Evolutionary conservation across 2,888 invertebrate species (phyloP), one percentile per base, ranked within the genome.

Genomic region (Copidosoma aretas): DNA sequence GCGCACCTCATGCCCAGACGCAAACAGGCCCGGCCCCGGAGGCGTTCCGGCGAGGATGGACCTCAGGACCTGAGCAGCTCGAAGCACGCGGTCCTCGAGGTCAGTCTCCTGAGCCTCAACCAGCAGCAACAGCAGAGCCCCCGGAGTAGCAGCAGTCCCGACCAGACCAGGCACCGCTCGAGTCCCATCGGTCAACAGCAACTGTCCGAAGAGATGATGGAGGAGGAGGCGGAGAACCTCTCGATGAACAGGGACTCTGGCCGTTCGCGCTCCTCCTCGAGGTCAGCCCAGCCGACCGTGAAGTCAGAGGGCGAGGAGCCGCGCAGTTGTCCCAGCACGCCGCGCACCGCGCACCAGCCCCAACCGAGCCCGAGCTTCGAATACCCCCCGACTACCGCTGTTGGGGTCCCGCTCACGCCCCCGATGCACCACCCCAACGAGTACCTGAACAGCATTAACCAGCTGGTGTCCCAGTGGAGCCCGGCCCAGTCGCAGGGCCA

Each of bases 21-120:
- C 73, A 94, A 94, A 79, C 94, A 95, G 84, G 94, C 94, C 10
- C 86, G 94, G 60, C 95, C 95, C 3, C 86, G 94, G 57, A 87
- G 95, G 73, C 88, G 94, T 79, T 94, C 94, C 0, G 93, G 94
- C 10, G 95, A 95, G 77, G 75, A 88, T 68, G 86, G 87, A 15
- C 86, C 89, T 1, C 90, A 90, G 77, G 90, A 90, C 78, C 84
- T 91, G 53, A 86, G 86, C 58, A 87, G 81, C 69, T 80, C 83
- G 70, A 46, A 24, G 43, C 12, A 65, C 65, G 54, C 24, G 62
- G 67, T n/a, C 14, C 63, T 65, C 53, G 43, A 17, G 43, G 15
- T 46, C 15, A 57, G 66, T 25, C 66, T 64, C 53, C 54, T 46
- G 39, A 39, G 32, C 62, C 70, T 72, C 49, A 64, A 49, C 19